Base-by-base conservation (phyloP, 2,888 invertebrate genomes). In the Coremacera marginata region DNA sequence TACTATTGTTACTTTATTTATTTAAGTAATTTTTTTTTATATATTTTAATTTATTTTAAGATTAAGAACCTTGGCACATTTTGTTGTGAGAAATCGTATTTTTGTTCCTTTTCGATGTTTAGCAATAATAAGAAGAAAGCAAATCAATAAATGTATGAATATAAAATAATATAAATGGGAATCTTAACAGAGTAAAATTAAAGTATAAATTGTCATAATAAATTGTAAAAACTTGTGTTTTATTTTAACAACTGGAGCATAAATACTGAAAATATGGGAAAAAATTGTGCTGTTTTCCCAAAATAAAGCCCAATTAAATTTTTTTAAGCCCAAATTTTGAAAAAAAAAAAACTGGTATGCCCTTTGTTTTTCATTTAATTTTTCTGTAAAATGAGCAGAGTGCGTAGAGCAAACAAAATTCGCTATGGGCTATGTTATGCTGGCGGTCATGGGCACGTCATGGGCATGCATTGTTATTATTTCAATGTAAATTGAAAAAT, bases 111-210 rank as follows among this genome's bases (percentile, higher is more conserved):
- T 19, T 78, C 70, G 67, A 77, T 71, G 72, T 70, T 70, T 79
- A 77, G 73, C 62, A 62, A 63, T 71, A 68, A 75, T 72, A 74
- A 57, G 14, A 55, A 65, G 68, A 65, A 78, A 76, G 52, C 68
- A 63, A 65, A 74, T 76, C 71, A 60, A 75, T 52, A 73, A 77
- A 62, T 74, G 65, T 67, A 70, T 76, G 62, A 68, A 57, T 51
- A 31, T 70, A 65, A 70, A 63, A 76, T 76, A 71, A 76, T 51
- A 77, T 77, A 79, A 79, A 79, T 79, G 77, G 76, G 76, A 76
- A 77, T 74, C 63, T 77, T 70, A 65, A 44, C 52, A 73, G 65
- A 77, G 44, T 22, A 73, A 63, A 78, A 77, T n/a, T 49, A 60
- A 79, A 77, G 25, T 44, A 60, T 44, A 67, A 73, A 73, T 62